Percentiles rank a stretch among this genome's conserved stretches.
These are phyloP conservation scores for Parthenolecanium corni DNA, from an alignment of 2,888 invertebrate species.

Conservation along the genomic window DNA sequence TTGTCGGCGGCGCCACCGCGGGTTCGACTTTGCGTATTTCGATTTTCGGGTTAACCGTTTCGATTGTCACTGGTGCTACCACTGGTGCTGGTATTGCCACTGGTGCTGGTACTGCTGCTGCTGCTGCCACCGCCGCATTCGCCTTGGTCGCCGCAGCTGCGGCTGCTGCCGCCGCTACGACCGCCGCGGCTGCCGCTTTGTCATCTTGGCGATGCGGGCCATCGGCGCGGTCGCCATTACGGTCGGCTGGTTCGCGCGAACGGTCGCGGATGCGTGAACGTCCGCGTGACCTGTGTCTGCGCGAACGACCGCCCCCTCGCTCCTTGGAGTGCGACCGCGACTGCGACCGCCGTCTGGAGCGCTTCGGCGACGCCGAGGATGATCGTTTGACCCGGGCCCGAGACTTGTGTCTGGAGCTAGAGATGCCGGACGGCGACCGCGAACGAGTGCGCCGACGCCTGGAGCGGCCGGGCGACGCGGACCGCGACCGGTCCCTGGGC, in stretches of 20 bases:
- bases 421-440: neutral
- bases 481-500: constrained; percentile 7
- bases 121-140: neutral
- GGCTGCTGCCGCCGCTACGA: neutral
- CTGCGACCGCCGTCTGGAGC: neutral
- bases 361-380: no score
- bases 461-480: neutral
- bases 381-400: no score
- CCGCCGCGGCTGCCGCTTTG: neutral
- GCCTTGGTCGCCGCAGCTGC: neutral
- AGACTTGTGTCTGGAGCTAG: no score
- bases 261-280: no score
- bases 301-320: neutral
- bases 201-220: no score
- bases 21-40: neutral
- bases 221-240: neutral
- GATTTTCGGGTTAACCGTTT: no score
- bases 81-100: neutral
- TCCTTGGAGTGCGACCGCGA: constrained; percentile 12
- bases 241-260: neutral
- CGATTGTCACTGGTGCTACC: neutral
- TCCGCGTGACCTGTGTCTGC: neutral
- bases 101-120: neutral
- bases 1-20: neutral
- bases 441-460: neutral